These are phyloP conservation scores for Peribatodes rhomboidaria DNA, from an alignment of 2,888 invertebrate genomes.

Conservation along the genomic window DNA sequence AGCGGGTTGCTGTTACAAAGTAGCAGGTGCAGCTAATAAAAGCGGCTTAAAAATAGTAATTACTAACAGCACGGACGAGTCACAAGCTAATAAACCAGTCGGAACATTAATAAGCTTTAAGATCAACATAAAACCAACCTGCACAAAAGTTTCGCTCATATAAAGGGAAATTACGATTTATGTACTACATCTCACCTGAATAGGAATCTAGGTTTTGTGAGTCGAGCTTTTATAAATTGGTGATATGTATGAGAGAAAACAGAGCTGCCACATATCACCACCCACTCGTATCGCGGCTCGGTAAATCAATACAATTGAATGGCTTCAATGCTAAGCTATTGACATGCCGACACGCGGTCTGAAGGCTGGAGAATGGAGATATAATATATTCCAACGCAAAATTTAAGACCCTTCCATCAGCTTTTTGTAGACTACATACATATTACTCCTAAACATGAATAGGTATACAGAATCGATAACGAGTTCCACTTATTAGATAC, in stretches of 20 bases:
- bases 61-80: constrained; percentile 7
- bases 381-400: constrained; percentile 16
- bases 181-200: constrained; percentile 21
- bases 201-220: constrained; percentile 33
- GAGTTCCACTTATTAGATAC: constrained; percentile 2
- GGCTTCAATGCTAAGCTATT: constrained; percentile 67
- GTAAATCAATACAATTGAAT: constrained; percentile 75
- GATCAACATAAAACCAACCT: constrained; percentile 4
- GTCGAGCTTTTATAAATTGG: constrained; percentile 59
- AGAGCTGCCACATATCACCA: constrained; percentile 66
- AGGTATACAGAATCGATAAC: constrained; percentile 3
- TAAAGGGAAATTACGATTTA: constrained; percentile 33
- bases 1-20: neutral
- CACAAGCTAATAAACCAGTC: constrained; percentile 16
- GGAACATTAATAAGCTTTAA: constrained; percentile 20
- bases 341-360: constrained; percentile 45
- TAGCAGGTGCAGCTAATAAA: constrained; percentile 18
- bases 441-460: constrained; percentile 1
- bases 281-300: constrained; percentile 64
- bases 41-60: constrained; percentile 17
- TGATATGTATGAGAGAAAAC: constrained; percentile 54
- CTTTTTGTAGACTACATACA: constrained; percentile 1
- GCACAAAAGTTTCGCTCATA: constrained; percentile 17
- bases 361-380: constrained; percentile 12
- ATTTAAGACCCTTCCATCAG: constrained; percentile 7